Evolutionary conservation across 2,888 invertebrate genomes (phyloP).

Genomic region (Trissolcus brochymenae): DNA sequence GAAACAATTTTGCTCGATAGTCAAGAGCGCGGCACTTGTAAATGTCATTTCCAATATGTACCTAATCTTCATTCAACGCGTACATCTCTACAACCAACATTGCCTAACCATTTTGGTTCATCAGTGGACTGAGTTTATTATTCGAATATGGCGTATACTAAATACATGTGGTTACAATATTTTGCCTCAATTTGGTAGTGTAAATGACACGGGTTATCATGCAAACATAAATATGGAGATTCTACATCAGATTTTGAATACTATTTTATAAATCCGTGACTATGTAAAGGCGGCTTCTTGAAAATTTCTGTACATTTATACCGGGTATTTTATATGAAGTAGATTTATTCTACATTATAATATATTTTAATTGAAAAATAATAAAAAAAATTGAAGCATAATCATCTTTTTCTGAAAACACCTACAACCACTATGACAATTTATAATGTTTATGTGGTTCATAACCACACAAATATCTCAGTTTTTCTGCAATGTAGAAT

Average conservation of each 20-base stretch:
- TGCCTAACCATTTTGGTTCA: constrained; percentile 8
- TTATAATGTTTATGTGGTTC: neutral
- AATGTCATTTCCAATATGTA: constrained; percentile 22
- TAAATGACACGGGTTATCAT: constrained; percentile 29
- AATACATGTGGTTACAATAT: constrained; percentile 20
- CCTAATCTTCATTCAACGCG: constrained; percentile 27
- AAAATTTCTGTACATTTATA: neutral
- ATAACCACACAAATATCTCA: constrained; percentile 6
- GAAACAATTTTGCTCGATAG: constrained; percentile 6
- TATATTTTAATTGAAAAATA: neutral
- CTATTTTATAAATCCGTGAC: constrained; percentile 10
- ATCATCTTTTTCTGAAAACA: too few relatives aligned
- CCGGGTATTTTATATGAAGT: neutral
- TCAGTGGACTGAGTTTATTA: constrained; percentile 19
- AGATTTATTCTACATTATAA: neutral
- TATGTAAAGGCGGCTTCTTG: neutral
- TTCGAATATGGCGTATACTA: constrained; percentile 7
- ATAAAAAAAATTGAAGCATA: neutral
- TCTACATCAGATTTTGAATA: constrained; percentile 31
- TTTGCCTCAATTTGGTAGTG: constrained; percentile 21
- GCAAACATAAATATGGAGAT: constrained; percentile 33
- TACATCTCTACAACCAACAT: constrained; percentile 10
- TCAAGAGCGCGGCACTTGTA: constrained; percentile 15
- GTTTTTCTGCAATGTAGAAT: constrained; percentile 3
- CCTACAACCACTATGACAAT: neutral